Base-by-base conservation (phyloP, 2,888 invertebrate genomes). In the Troides oblongomaculatus region DNA sequence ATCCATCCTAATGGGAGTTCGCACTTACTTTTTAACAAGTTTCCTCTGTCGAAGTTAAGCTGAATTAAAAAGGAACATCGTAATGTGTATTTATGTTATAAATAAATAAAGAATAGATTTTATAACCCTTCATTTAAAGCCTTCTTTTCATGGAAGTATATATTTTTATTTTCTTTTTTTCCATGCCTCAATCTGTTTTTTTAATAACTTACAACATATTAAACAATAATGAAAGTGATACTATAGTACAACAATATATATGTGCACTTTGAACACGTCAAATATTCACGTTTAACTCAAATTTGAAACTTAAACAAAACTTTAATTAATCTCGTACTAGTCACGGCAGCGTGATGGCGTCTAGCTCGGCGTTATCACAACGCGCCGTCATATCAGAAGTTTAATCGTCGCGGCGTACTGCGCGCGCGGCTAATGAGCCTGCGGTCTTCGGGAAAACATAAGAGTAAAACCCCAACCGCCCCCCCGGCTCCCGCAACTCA, bases 391-490 rank as follows among this genome's bases (percentile, higher is more conserved):
- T 88, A 89, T 87, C 77, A 78, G 71, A 81, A 89, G 89, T 88
- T 89, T 86, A 85, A 89, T 88, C 86, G 84, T 80, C 84, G 84
- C 81, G 83, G 81, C 85, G 81, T 81, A 85, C 90, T 90, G 91
- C 87, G 87, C 87, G 84, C 88, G 81, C 76, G 87, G 84, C 90
- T 92, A 92, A 92, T 88, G 92, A 92, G 89, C 73, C 87, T 91
- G 92, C 86, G 92, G 92, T 91, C 85, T 85, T 80, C 76, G 80
- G 81, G 85, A 85, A 87, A 88, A 89, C 89, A 89, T 87, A 84
- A 83, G 80, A 81, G 79, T 73, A 81, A 75, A 76, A 80, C 73
- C 82, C 78, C 78, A 76, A 72, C 78, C 75, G 75, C 76, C 72
- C 78, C 77, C 84, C 72, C 3, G 3, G 4, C 30, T 74, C 68